Evolutionary conservation across 2,797 vertebrate genomes (phyloP).

Genomic region (Rhincodon typus): DNA sequence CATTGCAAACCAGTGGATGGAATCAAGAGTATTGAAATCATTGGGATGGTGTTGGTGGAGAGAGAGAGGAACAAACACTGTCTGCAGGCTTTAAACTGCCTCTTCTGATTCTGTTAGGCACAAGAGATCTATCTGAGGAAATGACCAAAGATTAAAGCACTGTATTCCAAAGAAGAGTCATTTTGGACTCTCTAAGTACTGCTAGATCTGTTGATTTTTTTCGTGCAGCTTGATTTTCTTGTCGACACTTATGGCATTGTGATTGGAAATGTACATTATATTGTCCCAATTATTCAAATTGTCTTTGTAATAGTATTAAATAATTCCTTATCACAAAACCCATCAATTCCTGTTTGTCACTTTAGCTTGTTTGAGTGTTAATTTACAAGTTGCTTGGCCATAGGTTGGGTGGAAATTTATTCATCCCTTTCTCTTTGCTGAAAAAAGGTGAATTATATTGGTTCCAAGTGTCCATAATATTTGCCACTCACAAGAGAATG

Average conservation of each 20-base stretch:
- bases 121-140: neutral
- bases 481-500: neutral
- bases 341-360: neutral
- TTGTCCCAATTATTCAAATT: neutral
- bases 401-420: neutral
- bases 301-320: neutral
- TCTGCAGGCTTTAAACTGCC: neutral
- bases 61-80: neutral
- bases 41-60: neutral
- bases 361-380: neutral
- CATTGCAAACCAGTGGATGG: neutral
- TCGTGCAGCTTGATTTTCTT: too few relatives aligned
- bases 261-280: neutral
- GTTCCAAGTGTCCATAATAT: neutral
- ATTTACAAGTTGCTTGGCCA: neutral
- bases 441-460: neutral
- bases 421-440: neutral
- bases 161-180: neutral
- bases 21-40: neutral
- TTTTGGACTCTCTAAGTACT: too few relatives aligned
- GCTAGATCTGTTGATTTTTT: too few relatives aligned
- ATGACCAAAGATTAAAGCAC: neutral
- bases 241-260: neutral
- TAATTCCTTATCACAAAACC: neutral
- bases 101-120: neutral